Conservation (phyloP, 1,140 invertebrate genomes). For the Sweltsa coloradensis region DNA sequence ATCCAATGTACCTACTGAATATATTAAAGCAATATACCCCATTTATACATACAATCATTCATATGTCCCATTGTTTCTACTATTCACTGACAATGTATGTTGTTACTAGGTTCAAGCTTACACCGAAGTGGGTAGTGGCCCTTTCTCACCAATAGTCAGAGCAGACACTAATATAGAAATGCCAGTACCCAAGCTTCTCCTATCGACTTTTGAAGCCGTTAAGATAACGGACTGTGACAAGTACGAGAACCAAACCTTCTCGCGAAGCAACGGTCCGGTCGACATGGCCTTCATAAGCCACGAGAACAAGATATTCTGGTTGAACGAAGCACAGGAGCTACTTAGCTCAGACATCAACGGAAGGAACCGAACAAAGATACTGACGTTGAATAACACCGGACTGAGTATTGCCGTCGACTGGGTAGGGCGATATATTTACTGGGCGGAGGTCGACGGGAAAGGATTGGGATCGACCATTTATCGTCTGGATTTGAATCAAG, state of each 20-base stretch:
- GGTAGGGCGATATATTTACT: slow-evolving; percentile 70
- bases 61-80: no score
- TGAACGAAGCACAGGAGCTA: slow-evolving; percentile 67
- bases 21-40: no score
- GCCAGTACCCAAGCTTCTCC: slow-evolving; percentile 54
- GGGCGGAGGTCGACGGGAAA: slow-evolving; percentile 47
- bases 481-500: slow-evolving; percentile 40
- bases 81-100: no score
- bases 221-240: slow-evolving; percentile 61
- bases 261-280: slow-evolving; percentile 17
- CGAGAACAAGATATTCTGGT: slow-evolving; percentile 69
- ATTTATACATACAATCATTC: no score
- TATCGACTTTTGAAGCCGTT: slow-evolving; percentile 39
- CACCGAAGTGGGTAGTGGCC: slow-evolving; percentile 59
- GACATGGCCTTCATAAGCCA: slow-evolving; percentile 25
- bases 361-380: slow-evolving; percentile 41
- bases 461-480: slow-evolving; percentile 34
- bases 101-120: slow-evolving; percentile 56
- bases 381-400: slow-evolving; percentile 50
- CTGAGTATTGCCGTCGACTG: slow-evolving; percentile 68
- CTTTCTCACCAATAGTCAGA: slow-evolving; percentile 44
- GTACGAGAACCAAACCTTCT: slow-evolving; percentile 38
- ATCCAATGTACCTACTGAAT: no score
- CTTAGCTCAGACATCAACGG: slow-evolving; percentile 47
- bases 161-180: slow-evolving; percentile 50